Conservation (phyloP, 2,888 invertebrate species). For the Andricus quercusramuli region DNA sequence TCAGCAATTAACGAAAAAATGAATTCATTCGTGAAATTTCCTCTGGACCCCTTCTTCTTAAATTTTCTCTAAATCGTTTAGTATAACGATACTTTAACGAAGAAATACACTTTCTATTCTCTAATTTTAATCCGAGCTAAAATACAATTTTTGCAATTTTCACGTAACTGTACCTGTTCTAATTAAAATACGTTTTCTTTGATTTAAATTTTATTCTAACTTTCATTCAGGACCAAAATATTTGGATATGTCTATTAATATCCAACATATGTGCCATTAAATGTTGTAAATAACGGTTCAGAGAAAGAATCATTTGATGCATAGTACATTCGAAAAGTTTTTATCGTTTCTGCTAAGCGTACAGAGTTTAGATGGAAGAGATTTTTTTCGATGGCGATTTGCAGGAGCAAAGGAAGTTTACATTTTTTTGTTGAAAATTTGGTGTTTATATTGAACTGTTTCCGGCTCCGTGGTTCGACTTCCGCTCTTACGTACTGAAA, state of each 20-base stretch:
- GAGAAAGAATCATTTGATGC: background rate
- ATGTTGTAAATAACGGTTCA: constrained; percentile 29
- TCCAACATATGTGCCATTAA: constrained; percentile 28
- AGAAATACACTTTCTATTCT: constrained; percentile 9
- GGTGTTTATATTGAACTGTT: background rate
- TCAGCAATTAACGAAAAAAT: constrained; percentile 27
- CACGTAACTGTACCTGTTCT: background rate
- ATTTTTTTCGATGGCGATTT: too few relatives aligned
- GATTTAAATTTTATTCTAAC: background rate
- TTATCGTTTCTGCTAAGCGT: background rate
- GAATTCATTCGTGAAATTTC: background rate
- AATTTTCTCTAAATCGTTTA: background rate
- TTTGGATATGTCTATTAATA: background rate
- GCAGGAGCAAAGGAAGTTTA: too few relatives aligned
- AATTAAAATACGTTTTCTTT: background rate
- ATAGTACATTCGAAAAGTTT: background rate
- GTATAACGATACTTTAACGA: background rate
- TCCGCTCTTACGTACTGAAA: background rate
- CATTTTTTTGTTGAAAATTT: background rate
- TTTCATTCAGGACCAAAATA: background rate
- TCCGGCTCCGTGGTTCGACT: background rate
- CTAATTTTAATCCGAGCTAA: background rate
- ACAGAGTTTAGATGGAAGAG: too few relatives aligned
- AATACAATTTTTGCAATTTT: background rate
- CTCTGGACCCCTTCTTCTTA: background rate